These are phyloP conservation scores for Eupleurogrammus muticus DNA, from an alignment of 2,797 vertebrate species.

Conservation along the genomic window DNA sequence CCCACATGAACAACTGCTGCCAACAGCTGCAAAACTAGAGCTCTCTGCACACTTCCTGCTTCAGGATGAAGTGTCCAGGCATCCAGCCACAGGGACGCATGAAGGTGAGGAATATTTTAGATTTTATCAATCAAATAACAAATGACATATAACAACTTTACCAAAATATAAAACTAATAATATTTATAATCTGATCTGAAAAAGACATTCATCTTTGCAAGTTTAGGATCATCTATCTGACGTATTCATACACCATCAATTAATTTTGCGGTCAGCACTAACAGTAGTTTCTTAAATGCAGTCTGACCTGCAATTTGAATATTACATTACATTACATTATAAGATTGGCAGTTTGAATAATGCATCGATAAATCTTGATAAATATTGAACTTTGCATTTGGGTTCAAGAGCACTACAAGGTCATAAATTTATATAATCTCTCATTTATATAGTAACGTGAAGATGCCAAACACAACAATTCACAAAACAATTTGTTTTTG, in stretches of 20 bases:
- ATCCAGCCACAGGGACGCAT: conserved; percentile 33
- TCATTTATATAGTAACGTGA: too few species aligned
- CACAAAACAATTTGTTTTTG: too few species aligned
- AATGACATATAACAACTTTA: not conserved
- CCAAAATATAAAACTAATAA: not conserved
- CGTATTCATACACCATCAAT: not conserved
- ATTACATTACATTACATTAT: conserved; percentile 38
- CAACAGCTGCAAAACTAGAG: conserved; percentile 69
- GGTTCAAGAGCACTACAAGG: not conserved
- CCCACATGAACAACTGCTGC: conserved; percentile 75
- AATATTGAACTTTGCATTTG: not conserved
- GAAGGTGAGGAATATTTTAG: conserved; percentile 21
- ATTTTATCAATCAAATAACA: not conserved
- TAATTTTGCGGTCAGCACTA: not conserved
- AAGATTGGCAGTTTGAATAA: conserved; percentile 15
- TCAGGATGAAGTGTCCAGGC: conserved; percentile 40
- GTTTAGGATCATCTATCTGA: not conserved
- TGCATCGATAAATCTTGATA: conserved; percentile 21
- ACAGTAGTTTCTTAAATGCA: not conserved
- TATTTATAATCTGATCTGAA: not conserved
- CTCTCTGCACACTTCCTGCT: conserved; percentile 75
- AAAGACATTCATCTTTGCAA: not conserved
- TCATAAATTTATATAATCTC: too few species aligned
- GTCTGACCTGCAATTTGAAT: conserved; percentile 34
- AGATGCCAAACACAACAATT: too few species aligned